phyloP scores from a whole-genome alignment of 2,113 vertebrate species.

The Butastur rufipennis region DNA sequence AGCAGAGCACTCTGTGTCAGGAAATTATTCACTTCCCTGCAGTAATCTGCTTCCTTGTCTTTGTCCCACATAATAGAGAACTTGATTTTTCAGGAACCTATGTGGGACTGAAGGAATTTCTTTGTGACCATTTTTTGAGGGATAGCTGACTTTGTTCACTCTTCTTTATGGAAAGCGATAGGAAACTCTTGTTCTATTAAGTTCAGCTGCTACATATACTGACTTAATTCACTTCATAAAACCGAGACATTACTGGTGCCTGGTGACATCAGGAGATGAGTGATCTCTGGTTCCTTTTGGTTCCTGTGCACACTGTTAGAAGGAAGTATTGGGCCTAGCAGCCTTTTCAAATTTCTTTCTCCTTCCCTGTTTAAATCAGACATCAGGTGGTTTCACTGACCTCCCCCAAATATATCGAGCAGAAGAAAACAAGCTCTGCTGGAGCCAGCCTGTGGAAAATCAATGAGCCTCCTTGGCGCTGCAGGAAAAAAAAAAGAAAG shows the following conservation, averaged over 20 bases:
- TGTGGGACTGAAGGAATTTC: not conserved
- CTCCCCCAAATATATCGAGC: not conserved
- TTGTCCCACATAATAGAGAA: not conserved
- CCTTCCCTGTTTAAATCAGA: not conserved
- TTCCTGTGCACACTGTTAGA: not conserved
- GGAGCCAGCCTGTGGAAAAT: not conserved
- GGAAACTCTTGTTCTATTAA: not conserved
- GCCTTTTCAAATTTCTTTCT: not conserved
- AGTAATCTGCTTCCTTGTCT: not conserved
- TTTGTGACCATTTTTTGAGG: not conserved
- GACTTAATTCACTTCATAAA: not conserved
- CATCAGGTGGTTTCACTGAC: not conserved
- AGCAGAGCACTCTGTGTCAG: not conserved
- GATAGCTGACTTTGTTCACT: not conserved
- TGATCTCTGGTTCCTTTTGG: not conserved
- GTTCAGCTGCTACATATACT: not conserved
- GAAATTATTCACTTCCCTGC: not conserved
- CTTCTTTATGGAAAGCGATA: not conserved
- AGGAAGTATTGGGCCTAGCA: not conserved
- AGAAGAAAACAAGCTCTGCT: not conserved
- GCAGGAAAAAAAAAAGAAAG: not conserved
- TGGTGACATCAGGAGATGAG: not conserved
- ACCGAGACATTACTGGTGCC: not conserved
- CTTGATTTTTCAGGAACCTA: not conserved
- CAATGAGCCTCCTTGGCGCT: not conserved